Base-by-base conservation (phyloP, 1,140 invertebrate species). In the Magallana angulata region DNA sequence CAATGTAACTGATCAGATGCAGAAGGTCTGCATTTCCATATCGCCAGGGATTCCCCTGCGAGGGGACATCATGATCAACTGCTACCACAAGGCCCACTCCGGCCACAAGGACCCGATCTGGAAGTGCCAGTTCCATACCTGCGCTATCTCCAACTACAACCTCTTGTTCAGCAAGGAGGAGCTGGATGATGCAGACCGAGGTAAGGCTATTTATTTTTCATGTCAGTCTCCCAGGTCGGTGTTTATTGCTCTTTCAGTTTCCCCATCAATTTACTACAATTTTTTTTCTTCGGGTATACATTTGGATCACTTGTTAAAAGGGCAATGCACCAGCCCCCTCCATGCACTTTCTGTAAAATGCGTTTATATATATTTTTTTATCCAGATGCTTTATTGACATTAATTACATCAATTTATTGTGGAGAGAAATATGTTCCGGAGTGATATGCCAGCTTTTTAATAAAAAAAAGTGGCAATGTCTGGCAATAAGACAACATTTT, bases 101-200 rank as follows among this genome's bases (percentile, higher is more conserved):
- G 91, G 91, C 14, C 90, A 94, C 14, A 93, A 96, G 80, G 96
- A 97, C 91, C 95, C 96, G 9, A 96, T 98, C 84, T 98, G 98
- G 95, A 96, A 96, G 82, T 97, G 96, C 92, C 97, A 99, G 96
- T 98, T 98, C 95, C 98, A 98, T 95, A 98, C 98, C 0, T 98
- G 98, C 95, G 97, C 98, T 36, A 97, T 98, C 82, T 96, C 97
- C 71, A 97, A 97, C 93, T 96, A 97, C 94, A 97, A 96, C 71
- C 96, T 98, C 18, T 97, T 96, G 90, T 98, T 98, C 95, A 97
- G 97, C 85, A 97, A 98, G 92, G 96, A 97, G 91, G 97, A 98
- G 92, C 95, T 99, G 62, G 98, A 99, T 94, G 96, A 97, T 92
- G 97, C 97, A 84, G 97, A 96, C 91, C 96, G 96, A 92, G 97